Percentiles rank a stretch among this genome's conserved stretches.
Conservation (phyloP, 2,888 invertebrate genomes). For the Synanthedon tipuliformis region DNA sequence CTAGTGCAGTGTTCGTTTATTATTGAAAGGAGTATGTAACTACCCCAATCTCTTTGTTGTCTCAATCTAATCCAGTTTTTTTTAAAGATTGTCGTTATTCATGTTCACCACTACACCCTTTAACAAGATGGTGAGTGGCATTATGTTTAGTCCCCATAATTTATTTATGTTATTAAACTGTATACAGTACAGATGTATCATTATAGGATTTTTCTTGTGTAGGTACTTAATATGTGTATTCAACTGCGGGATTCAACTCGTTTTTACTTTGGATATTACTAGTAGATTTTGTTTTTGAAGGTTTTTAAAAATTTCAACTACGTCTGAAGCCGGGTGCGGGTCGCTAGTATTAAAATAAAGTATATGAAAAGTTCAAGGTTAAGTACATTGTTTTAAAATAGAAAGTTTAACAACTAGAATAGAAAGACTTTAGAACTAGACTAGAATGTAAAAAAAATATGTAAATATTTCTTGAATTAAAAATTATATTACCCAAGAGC, state of each 20-base stretch:
- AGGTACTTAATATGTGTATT: constrained; percentile 12
- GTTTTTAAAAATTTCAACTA: too few relatives aligned
- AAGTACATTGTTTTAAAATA: too few relatives aligned
- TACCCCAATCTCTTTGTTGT: constrained; percentile 34
- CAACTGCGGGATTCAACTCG: not conserved
- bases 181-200: constrained; percentile 43
- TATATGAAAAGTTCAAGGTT: too few relatives aligned
- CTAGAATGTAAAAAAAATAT: too few relatives aligned
- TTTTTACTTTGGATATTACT: not conserved
- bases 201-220: constrained; percentile 18
- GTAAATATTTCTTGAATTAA: too few relatives aligned
- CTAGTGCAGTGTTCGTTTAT: constrained; percentile 7
- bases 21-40: constrained; percentile 17
- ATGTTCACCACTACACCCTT: constrained; percentile 46
- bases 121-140: constrained; percentile 19
- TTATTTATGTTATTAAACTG: constrained; percentile 35
- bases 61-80: constrained; percentile 48
- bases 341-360: too few relatives aligned
- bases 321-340: too few relatives aligned
- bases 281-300: too few relatives aligned
- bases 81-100: constrained; percentile 33
- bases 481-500: too few relatives aligned
- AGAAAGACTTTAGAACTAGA: too few relatives aligned
- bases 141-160: constrained; percentile 32
- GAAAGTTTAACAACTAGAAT: too few relatives aligned